These are phyloP conservation scores for Microplitis mediator DNA, from an alignment of 1,140 invertebrate species.

Conservation along the genomic window DNA sequence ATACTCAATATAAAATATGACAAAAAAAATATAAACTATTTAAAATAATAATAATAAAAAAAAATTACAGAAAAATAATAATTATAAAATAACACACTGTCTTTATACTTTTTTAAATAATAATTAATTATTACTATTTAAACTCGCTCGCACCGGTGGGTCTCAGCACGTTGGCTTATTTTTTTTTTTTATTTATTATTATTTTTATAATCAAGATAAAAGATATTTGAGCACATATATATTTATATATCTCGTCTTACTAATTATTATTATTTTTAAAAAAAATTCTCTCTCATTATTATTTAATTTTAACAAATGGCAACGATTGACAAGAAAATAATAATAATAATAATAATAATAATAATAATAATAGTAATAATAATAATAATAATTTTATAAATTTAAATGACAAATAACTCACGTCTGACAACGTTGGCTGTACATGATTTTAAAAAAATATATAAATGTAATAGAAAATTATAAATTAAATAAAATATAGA, in stretches of 20 bases:
- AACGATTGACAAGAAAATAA: conserved; percentile 47
- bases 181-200: background rate
- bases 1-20: background rate
- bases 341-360: conserved; percentile 32
- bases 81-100: background rate
- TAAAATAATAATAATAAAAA: background rate
- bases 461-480: background rate
- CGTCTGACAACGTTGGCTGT: conserved; percentile 8
- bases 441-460: conserved; percentile 25
- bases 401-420: conserved; percentile 9
- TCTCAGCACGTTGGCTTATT: background rate
- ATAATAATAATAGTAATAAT: conserved; percentile 22
- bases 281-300: background rate
- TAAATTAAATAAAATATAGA: background rate
- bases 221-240: background rate
- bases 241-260: conserved; percentile 34
- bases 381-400: conserved; percentile 20
- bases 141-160: conserved; percentile 13
- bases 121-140: background rate
- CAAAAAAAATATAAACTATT: background rate
- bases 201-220: background rate
- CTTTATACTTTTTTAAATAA: background rate
- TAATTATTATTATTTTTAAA: conserved; percentile 42
- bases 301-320: conserved; percentile 36
- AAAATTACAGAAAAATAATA: background rate